These are phyloP conservation scores for Scaptomyza caliginosa DNA, from an alignment of 2,888 invertebrate species.

Conservation along the genomic window DNA sequence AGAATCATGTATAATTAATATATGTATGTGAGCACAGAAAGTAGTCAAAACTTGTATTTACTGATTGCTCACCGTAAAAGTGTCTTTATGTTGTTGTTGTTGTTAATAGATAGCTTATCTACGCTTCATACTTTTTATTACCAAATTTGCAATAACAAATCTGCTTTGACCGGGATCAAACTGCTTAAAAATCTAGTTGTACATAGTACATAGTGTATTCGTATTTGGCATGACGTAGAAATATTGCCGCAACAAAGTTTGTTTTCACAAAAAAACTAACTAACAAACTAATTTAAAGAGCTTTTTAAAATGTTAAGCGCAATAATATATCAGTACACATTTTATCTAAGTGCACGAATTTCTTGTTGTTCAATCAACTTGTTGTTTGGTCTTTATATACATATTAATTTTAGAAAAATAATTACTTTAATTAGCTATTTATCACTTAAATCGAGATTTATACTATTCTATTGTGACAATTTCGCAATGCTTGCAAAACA, in stretches of 20 bases:
- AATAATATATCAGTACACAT: not conserved
- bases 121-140: not conserved
- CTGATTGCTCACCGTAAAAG: not conserved
- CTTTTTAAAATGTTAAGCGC: not conserved
- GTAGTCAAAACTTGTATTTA: not conserved
- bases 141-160: not conserved
- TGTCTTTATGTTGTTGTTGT: not conserved
- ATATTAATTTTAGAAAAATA: not conserved
- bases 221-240: not conserved
- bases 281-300: not conserved
- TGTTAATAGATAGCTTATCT: conserved; percentile 5
- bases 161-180: not conserved
- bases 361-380: not conserved
- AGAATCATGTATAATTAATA: not conserved
- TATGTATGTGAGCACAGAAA: not conserved
- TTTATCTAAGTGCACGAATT: not conserved
- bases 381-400: not conserved
- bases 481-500: not conserved
- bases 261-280: not conserved
- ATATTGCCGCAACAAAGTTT: not conserved
- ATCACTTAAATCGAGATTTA: not conserved
- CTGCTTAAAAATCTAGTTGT: not conserved
- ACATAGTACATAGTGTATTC: not conserved
- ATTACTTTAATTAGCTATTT: not conserved
- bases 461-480: not conserved